These are phyloP conservation scores for Himantopus leucocephalus DNA, from an alignment of 2,113 vertebrate species.

Conservation along the genomic window DNA sequence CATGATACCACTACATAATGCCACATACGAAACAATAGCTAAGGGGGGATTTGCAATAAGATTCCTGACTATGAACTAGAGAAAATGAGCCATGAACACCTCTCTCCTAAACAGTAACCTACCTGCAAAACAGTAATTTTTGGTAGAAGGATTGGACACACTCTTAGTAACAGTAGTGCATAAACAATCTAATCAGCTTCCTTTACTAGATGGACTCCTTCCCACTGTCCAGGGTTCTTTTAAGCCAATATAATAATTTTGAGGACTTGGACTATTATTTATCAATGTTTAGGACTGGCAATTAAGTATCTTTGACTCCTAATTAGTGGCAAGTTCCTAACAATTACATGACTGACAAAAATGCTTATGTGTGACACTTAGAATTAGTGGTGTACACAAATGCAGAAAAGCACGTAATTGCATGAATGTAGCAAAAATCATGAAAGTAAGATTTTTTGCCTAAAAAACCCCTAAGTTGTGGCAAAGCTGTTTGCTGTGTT, in stretches of 20 bases:
- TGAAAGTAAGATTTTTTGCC: not conserved
- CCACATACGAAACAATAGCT: not conserved
- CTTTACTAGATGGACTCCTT: not conserved
- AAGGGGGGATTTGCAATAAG: not conserved
- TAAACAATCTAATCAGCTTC: not conserved
- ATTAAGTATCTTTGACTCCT: not conserved
- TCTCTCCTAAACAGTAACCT: not conserved
- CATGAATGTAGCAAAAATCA: not conserved
- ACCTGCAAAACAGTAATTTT: not conserved
- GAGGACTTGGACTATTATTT: not conserved
- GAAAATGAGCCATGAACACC: not conserved
- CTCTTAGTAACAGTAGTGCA: not conserved
- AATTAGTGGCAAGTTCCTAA: not conserved
- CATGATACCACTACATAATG: no score
- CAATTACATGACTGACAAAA: not conserved
- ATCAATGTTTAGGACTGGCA: not conserved
- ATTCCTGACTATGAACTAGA: not conserved
- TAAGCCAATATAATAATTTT: not conserved
- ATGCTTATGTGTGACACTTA: not conserved
- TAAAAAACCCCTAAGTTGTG: rapidly evolving
- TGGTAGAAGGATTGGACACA: rapidly evolving
- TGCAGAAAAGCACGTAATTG: not conserved
- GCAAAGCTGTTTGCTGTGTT: not conserved
- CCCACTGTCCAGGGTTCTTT: not conserved
- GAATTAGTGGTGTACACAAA: not conserved